phyloP scores from a whole-genome alignment of 2,797 vertebrate species.

The Austrolebias charrua region DNA sequence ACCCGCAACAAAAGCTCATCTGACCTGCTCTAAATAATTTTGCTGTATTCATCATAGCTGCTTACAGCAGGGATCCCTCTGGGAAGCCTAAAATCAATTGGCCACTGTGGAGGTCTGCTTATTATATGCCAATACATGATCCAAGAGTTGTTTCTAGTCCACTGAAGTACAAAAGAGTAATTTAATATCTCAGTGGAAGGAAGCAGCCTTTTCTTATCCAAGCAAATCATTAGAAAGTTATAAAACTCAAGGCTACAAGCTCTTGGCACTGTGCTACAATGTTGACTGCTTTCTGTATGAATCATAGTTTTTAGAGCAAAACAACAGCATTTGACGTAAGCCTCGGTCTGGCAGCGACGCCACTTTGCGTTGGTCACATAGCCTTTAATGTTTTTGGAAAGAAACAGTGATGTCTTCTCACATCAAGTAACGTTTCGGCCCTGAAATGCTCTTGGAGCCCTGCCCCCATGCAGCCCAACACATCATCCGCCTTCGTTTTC shows the following conservation, averaged over 20 bases:
- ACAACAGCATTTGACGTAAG: slow-evolving; percentile 32
- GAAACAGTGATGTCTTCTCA: slow-evolving; percentile 69
- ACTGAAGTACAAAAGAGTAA: slow-evolving; percentile 40
- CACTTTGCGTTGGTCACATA: slow-evolving; percentile 61
- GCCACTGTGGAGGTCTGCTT: slow-evolving; percentile 54
- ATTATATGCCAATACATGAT: slow-evolving; percentile 64
- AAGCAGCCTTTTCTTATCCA: slow-evolving; percentile 28
- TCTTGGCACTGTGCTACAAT: slow-evolving; percentile 32
- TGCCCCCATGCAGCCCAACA: background rate
- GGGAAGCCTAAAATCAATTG: slow-evolving; percentile 67
- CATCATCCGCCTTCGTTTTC: background rate
- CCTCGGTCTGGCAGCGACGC: slow-evolving; percentile 48
- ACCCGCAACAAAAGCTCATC: slow-evolving; percentile 58
- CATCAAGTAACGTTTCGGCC: slow-evolving; percentile 54
- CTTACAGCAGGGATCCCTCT: slow-evolving; percentile 48
- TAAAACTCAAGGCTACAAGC: slow-evolving; percentile 37
- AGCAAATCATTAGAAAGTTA: slow-evolving; percentile 39
- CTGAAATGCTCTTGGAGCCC: slow-evolving; percentile 33
- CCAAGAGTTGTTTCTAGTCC: slow-evolving; percentile 48
- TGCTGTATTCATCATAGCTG: slow-evolving; percentile 69
- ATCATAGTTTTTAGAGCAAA: slow-evolving; percentile 41
- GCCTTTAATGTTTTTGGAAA: slow-evolving; percentile 57
- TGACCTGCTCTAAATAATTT: slow-evolving; percentile 74
- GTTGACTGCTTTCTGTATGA: slow-evolving; percentile 43
- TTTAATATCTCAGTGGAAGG: slow-evolving; percentile 42